phyloP scores from a whole-genome alignment of 37 sponge, comb jelly and placozoan species.

The Haliclona indistincta region DNA sequence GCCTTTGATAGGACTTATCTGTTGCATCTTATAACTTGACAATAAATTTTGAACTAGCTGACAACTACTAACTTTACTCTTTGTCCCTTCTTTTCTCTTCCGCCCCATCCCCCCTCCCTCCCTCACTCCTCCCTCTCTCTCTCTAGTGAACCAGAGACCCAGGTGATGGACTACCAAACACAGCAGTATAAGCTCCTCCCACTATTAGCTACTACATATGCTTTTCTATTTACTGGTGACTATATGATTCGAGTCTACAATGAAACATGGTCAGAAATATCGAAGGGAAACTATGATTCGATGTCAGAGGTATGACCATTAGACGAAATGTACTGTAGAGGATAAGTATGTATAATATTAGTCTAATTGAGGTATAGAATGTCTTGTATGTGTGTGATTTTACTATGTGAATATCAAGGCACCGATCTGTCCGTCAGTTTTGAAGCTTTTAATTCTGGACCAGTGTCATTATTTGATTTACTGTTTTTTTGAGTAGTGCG shows the following conservation, averaged over 20 bases:
- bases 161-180: conserved; percentile 86
- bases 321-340: no score
- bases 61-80: neutral
- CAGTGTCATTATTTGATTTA: no score
- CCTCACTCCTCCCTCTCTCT: no score
- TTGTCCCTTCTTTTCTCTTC: neutral
- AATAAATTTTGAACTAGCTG: neutral
- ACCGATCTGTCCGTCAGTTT: no score
- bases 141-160: conserved; percentile 69
- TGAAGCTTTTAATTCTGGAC: no score
- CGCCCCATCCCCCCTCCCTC: neutral
- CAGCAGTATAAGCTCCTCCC: conserved; percentile 92
- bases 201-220: conserved; percentile 80
- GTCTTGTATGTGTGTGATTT: no score
- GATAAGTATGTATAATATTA: no score
- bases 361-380: no score
- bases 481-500: no score
- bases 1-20: no score
- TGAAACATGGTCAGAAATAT: conserved; percentile 36
- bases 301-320: conserved; percentile 87
- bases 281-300: conserved; percentile 67
- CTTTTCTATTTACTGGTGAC: conserved; percentile 46
- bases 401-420: no score
- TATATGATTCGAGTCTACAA: conserved; percentile 63
- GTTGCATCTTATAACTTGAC: no score